Percentiles rank a stretch among this genome's conserved stretches.
phyloP scores from a whole-genome alignment of 2,797 vertebrate species.

The Coilia nasus region DNA sequence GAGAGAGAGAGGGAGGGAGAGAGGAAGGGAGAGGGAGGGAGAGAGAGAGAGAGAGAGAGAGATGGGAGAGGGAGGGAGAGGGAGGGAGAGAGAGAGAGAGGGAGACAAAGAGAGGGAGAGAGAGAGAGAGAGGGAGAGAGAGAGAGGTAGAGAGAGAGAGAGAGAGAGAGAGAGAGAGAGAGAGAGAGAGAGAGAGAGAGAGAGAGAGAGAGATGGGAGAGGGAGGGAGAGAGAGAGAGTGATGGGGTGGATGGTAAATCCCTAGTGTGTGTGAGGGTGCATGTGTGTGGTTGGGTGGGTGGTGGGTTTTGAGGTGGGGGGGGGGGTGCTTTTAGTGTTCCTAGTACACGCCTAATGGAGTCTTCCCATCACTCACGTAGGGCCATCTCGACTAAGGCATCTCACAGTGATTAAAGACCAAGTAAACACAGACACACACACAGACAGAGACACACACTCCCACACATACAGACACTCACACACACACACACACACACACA shows the following conservation, averaged over 20 bases:
- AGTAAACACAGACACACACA: background rate
- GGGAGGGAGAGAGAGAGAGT: background rate
- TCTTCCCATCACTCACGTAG: background rate
- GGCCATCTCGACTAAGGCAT: background rate
- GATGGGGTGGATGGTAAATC: background rate
- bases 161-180: too few relatives aligned
- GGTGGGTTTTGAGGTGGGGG: too few relatives aligned
- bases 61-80: background rate
- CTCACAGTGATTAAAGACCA: conserved; percentile 9
- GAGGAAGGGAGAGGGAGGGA: background rate
- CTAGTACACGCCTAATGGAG: background rate
- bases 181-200: background rate
- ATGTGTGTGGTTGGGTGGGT: too few relatives aligned
- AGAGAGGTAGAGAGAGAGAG: background rate
- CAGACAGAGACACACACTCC: background rate
- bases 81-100: too few relatives aligned
- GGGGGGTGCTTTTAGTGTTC: background rate
- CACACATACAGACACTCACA: conserved; percentile 6
- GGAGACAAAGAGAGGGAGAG: background rate
- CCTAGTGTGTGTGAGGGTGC: too few relatives aligned
- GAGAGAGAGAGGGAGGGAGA: background rate
- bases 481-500: conserved; percentile 13
- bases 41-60: background rate
- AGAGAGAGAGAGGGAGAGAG: background rate
- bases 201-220: background rate